Evolutionary conservation across 2,113 vertebrate genomes (phyloP), one percentile per base, ranked within the genome.

Genomic region (Pelvicachromis taeniatus): DNA sequence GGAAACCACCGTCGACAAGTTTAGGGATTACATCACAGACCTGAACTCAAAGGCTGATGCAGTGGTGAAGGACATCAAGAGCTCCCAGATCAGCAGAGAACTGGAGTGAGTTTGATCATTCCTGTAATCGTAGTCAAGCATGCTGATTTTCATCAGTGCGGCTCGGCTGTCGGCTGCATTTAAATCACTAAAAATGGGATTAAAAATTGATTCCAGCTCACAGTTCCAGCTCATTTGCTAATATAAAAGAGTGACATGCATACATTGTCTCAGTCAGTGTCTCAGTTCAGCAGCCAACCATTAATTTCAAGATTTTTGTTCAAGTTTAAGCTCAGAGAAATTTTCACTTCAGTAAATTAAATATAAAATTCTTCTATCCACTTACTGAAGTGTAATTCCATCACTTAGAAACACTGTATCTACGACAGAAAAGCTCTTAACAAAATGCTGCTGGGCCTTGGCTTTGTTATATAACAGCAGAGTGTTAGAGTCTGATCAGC

Each of bases 71-170:
- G 80, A 87, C 73, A 85, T 96, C 75, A 89, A 31, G 78, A 85
- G 84, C 54, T 87, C 93, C 2, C 79, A 95, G 86, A 81, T 97
- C 80, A 91, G 83, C 93, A 91, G 87, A 81, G 96, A 96, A 80
- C 89, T 97, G 9, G 95, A 96, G 96, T 97, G 89, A 96, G 96
- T 96, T 9, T 1, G 3, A 2, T 0, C 23, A 56, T 42, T 42
- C 19, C 23, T 21, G 4, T 7, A 3, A 31, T 33, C 6, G 38
- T 21, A n/a, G 3, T 53, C 7, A 0, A 45, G 21, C 10, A 3
- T 19, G 31, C 23, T 12, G 16, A 73, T 16, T 29, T 3, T 75
- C 6, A 50, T 31, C 26, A 31, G 26, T 0, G 68, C 23, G 29
- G 68, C 68, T 31, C 6, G 16, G 16, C 65, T 70, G 65, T 70